Conservation (phyloP, 2,113 vertebrate genomes). For the Propithecus coquereli region DNA sequence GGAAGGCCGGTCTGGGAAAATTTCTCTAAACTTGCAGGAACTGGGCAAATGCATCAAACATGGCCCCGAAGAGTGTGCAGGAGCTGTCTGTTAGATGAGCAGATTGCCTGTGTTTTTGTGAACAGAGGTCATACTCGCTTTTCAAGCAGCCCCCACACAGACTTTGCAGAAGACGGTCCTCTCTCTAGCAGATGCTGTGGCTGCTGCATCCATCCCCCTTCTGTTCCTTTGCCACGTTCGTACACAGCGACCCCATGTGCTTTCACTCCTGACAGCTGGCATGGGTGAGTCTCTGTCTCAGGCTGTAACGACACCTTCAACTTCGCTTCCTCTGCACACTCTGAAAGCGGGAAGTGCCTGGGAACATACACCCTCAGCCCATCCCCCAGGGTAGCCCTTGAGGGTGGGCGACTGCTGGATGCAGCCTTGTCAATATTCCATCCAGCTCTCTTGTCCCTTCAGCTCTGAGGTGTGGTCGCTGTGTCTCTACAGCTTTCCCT, state of each 20-base stretch:
- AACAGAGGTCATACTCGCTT: background rate
- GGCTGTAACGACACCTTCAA: background rate
- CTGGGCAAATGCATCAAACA: background rate
- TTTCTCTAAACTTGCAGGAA: background rate
- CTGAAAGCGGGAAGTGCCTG: background rate
- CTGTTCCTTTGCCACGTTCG: background rate
- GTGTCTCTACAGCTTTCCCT: background rate
- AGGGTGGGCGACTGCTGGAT: background rate
- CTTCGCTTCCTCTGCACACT: background rate
- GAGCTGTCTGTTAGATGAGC: background rate
- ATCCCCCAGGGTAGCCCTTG: rapidly evolving
- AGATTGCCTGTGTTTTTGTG: background rate
- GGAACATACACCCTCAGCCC: rapidly evolving
- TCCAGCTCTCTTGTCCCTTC: background rate
- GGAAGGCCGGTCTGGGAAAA: background rate
- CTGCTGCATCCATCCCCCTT: rapidly evolving
- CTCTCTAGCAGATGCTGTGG: background rate
- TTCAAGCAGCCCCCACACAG: background rate
- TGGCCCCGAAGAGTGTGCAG: background rate
- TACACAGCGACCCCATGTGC: background rate
- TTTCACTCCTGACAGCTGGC: background rate
- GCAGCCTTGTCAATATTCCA: rapidly evolving
- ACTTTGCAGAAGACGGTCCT: background rate
- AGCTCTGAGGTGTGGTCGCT: background rate
- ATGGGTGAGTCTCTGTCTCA: background rate